Conservation (phyloP, 2,888 invertebrate species). For the Molanna angustata region DNA sequence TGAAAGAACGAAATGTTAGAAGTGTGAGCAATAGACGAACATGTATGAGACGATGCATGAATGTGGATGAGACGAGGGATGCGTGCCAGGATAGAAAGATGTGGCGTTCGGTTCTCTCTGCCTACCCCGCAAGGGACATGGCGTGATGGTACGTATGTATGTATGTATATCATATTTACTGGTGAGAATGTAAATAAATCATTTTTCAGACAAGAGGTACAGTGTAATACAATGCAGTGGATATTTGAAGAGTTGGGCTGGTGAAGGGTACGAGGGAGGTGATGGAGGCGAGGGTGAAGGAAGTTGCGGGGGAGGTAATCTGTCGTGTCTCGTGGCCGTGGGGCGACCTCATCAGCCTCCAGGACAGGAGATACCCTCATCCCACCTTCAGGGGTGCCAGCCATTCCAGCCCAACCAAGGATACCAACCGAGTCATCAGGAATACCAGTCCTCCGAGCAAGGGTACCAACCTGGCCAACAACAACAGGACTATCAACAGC, state of each 20-base stretch:
- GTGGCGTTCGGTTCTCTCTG: too few species aligned
- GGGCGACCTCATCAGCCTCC: slow-evolving; percentile 69
- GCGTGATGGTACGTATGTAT: too few species aligned
- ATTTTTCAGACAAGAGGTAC: slow-evolving; percentile 71
- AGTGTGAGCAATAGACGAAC: too few species aligned
- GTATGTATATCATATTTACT: background rate
- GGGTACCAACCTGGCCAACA: slow-evolving; percentile 31
- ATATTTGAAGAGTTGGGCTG: slow-evolving; percentile 88
- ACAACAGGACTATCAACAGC: slow-evolving; percentile 53
- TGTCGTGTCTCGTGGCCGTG: slow-evolving; percentile 87
- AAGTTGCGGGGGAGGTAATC: slow-evolving; percentile 60
- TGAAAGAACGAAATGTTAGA: too few species aligned
- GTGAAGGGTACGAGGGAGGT: slow-evolving; percentile 59
- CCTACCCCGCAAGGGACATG: too few species aligned
- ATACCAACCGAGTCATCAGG: slow-evolving; percentile 52
- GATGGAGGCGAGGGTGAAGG: slow-evolving; percentile 63
- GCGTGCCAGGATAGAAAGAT: too few species aligned
- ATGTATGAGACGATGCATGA: too few species aligned
- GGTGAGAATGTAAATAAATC: slow-evolving; percentile 2
- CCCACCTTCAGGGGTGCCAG: too few species aligned
- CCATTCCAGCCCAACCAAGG: too few species aligned
- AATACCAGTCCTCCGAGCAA: slow-evolving; percentile 63
- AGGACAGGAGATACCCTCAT: slow-evolving; percentile 50
- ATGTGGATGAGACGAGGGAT: too few species aligned
- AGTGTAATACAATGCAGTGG: slow-evolving; percentile 91